These are phyloP conservation scores for Drosophila baimaii DNA, from an alignment of 1,140 invertebrate genomes.

Conservation along the genomic window DNA sequence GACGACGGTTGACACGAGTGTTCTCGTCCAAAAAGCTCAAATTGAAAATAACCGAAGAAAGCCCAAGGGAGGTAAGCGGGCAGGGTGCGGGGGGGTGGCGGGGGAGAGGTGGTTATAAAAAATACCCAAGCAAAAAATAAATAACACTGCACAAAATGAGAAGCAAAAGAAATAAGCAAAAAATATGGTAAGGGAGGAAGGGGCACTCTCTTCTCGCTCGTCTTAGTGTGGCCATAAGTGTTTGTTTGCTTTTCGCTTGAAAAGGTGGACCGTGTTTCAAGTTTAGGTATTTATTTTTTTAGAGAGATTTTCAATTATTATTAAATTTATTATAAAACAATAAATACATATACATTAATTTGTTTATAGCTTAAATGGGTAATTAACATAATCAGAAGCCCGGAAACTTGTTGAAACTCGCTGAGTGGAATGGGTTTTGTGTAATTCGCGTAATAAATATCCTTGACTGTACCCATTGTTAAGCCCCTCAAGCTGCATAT, in stretches of 20 bases:
- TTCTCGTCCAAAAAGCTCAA: slow-evolving; percentile 48
- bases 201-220: background rate
- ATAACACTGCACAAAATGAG: slow-evolving; percentile 13
- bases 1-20: slow-evolving; percentile 78
- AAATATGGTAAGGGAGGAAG: background rate
- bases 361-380: no score
- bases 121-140: slow-evolving; percentile 12
- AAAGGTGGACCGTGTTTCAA: background rate
- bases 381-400: no score
- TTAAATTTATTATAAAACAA: background rate
- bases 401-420: background rate
- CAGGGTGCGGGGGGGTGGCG: background rate
- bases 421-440: background rate
- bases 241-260: background rate
- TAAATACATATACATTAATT: no score
- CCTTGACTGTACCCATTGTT: slow-evolving; percentile 8
- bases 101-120: background rate
- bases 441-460: background rate
- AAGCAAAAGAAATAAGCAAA: no score
- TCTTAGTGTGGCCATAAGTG: slow-evolving; percentile 9
- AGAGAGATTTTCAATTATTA: no score
- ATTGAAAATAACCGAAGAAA: slow-evolving; percentile 56
- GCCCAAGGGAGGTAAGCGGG: slow-evolving; percentile 8
- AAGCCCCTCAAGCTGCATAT: background rate
- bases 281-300: no score